phyloP scores from a whole-genome alignment of 2,888 invertebrate species.

The Aleiodes leptofemur region DNA sequence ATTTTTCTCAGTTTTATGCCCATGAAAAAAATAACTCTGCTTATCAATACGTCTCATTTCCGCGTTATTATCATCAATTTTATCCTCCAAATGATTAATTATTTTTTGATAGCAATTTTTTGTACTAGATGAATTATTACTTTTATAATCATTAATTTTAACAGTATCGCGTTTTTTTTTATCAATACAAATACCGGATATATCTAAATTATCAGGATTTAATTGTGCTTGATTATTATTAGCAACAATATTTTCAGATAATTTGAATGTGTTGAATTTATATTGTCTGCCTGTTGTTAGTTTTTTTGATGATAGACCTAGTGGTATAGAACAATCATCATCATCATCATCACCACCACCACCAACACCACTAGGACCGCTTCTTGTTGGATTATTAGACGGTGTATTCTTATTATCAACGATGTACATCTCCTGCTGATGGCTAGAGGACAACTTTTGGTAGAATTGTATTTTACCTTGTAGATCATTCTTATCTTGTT shows the following conservation, averaged over 20 bases:
- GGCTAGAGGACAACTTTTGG: constrained; percentile 74
- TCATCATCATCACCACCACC: constrained; percentile 63
- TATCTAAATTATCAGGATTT: constrained; percentile 57
- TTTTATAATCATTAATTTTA: constrained; percentile 53
- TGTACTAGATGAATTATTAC: constrained; percentile 51
- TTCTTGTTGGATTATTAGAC: constrained; percentile 54
- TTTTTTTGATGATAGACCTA: constrained; percentile 35
- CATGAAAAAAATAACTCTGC: constrained; percentile 71
- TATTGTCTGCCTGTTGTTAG: constrained; percentile 42
- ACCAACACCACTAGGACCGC: constrained; percentile 69
- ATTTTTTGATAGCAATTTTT: constrained; percentile 52
- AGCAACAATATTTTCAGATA: constrained; percentile 53
- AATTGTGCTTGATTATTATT: constrained; percentile 34
- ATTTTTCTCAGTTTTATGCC: constrained; percentile 70
- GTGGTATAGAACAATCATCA: constrained; percentile 34
- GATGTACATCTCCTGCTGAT: constrained; percentile 64
- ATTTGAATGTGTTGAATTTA: constrained; percentile 69
- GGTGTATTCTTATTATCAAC: constrained; percentile 78
- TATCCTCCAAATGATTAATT: constrained; percentile 12
- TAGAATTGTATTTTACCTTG: constrained; percentile 73
- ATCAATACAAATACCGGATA: constrained; percentile 61
- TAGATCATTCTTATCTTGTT: constrained; percentile 69
- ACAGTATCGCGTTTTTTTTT: constrained; percentile 57
- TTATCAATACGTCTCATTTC: constrained; percentile 64
- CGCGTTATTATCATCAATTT: constrained; percentile 46